Percentiles rank a stretch among this genome's conserved stretches.
Evolutionary conservation across 2,797 vertebrate species (phyloP).

Genomic region (Ara ararauna): DNA sequence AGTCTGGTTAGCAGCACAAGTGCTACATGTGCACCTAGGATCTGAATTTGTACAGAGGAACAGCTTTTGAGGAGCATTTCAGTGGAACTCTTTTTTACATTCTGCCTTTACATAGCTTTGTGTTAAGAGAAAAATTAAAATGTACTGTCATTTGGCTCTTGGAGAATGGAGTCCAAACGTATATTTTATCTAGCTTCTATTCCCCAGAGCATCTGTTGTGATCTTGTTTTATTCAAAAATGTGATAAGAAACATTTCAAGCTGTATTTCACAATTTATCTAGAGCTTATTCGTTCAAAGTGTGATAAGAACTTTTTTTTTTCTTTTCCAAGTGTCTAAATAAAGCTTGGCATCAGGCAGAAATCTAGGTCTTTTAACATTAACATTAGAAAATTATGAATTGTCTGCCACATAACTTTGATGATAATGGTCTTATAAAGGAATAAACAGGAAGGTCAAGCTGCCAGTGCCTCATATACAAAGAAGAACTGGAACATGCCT

Average conservation of each 20-base stretch:
- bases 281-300: slow-evolving; percentile 47
- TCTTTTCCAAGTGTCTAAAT: slow-evolving; percentile 50
- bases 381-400: slow-evolving; percentile 71
- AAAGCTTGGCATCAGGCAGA: slow-evolving; percentile 64
- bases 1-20: background rate
- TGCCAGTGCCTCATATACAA: slow-evolving; percentile 53
- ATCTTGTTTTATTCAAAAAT: slow-evolving; percentile 61
- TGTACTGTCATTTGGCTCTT: background rate
- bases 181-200: slow-evolving; percentile 50
- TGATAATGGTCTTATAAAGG: slow-evolving; percentile 62
- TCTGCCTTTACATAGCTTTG: background rate
- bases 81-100: background rate
- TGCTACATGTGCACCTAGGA: background rate
- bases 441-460: slow-evolving; percentile 73
- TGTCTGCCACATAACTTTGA: slow-evolving; percentile 57
- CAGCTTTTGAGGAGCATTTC: background rate
- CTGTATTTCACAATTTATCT: slow-evolving; percentile 46
- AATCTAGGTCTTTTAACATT: slow-evolving; percentile 60
- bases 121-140: background rate
- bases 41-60: background rate
- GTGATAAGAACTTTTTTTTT: slow-evolving; percentile 42
- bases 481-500: slow-evolving; percentile 64
- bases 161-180: slow-evolving; percentile 37
- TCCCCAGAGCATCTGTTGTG: slow-evolving; percentile 52
- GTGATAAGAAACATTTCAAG: slow-evolving; percentile 39